These are phyloP conservation scores for Babylonia areolata DNA, from an alignment of 1,140 invertebrate genomes.

Conservation along the genomic window DNA sequence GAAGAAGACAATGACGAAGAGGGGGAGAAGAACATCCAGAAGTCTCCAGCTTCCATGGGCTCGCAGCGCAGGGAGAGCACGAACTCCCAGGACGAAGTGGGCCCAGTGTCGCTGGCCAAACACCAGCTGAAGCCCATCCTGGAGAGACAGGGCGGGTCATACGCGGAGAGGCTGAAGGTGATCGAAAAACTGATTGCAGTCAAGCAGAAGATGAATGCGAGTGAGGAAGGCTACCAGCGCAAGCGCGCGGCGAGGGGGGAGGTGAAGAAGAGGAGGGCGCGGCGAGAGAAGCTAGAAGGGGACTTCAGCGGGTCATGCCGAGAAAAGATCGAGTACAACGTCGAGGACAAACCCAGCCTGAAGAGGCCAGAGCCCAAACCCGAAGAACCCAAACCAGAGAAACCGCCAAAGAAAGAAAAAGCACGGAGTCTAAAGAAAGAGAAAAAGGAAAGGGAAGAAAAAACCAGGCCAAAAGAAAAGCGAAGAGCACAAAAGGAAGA, in stretches of 20 bases:
- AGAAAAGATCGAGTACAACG: conserved; percentile 5
- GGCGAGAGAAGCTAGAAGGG: conserved; percentile 21
- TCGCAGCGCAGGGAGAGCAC: not conserved
- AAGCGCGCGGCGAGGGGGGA: conserved; percentile 24
- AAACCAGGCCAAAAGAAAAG: not conserved
- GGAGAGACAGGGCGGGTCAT: not conserved
- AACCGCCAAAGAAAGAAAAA: conserved; percentile 26
- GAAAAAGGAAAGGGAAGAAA: too few species aligned
- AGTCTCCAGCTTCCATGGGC: not conserved
- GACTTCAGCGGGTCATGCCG: conserved; percentile 21
- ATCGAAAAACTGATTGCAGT: conserved; percentile 27
- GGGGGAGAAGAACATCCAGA: not conserved
- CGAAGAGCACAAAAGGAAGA: not conserved
- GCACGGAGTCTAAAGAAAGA: conserved; percentile 18
- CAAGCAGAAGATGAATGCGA: not conserved
- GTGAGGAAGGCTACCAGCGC: not conserved
- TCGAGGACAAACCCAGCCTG: conserved; percentile 30
- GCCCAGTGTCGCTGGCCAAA: not conserved
- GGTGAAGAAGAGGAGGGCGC: conserved; percentile 3
- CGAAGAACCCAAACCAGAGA: conserved; percentile 8
- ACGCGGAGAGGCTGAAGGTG: not conserved
- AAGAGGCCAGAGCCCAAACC: conserved; percentile 29
- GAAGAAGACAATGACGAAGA: not conserved
- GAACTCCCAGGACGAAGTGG: not conserved
- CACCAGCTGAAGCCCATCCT: conserved; percentile 28